These are phyloP conservation scores for Arge pagana DNA, from an alignment of 2,888 invertebrate genomes.

Conservation along the genomic window DNA sequence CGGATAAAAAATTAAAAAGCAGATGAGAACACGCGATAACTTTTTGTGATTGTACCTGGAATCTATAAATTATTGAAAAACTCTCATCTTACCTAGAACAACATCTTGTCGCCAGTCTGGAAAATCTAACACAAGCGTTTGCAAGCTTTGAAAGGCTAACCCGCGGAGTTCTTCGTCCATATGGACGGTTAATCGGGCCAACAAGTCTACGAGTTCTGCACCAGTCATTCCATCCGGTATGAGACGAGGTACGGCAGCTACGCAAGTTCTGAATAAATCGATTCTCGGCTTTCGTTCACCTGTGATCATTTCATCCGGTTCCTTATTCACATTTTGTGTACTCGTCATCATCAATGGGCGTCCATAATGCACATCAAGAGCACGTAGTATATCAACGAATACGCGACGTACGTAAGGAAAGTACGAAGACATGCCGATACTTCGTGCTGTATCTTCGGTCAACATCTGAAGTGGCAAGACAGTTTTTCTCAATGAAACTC, in stretches of 20 bases:
- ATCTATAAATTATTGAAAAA: no score
- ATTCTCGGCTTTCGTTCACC: slow-evolving; percentile 98
- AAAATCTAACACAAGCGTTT: slow-evolving; percentile 94
- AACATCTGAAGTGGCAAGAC: no score
- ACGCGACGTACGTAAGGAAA: slow-evolving; percentile 95
- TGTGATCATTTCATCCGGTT: slow-evolving; percentile 87
- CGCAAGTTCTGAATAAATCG: slow-evolving; percentile 96
- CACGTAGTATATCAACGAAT: slow-evolving; percentile 92
- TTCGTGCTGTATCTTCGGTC: slow-evolving; percentile 94
- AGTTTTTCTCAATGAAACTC: not conserved
- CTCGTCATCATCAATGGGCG: slow-evolving; percentile 97
- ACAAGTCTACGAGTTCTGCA: slow-evolving; percentile 90
- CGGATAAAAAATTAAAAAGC: not conserved
- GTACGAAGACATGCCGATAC: slow-evolving; percentile 96
- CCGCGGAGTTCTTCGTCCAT: slow-evolving; percentile 97
- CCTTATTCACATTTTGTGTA: slow-evolving; percentile 93
- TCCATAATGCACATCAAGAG: slow-evolving; percentile 94
- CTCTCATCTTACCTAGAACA: slow-evolving; percentile 57
- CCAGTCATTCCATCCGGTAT: slow-evolving; percentile 98
- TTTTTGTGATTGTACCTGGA: not conserved
- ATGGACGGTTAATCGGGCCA: slow-evolving; percentile 93
- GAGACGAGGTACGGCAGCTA: slow-evolving; percentile 96
- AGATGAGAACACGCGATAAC: not conserved
- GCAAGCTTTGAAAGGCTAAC: slow-evolving; percentile 91
- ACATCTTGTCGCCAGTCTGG: slow-evolving; percentile 98